phyloP scores from a whole-genome alignment of 2,113 vertebrate genomes.

The Mus musculus region DNA sequence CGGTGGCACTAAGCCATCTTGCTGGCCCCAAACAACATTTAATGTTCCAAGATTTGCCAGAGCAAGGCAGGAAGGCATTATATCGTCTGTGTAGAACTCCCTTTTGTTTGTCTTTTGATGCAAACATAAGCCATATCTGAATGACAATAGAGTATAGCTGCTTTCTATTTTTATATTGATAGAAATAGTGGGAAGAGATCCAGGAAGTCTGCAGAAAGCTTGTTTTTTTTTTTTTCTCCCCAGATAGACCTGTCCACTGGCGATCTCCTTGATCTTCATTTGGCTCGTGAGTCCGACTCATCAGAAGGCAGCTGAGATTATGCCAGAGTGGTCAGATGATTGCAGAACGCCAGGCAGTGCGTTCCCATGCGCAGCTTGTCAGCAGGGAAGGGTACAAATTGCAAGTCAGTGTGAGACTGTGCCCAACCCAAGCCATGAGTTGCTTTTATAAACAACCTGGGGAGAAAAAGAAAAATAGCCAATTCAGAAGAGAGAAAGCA shows the following conservation, averaged over 20 bases:
- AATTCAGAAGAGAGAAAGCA: constrained; percentile 2
- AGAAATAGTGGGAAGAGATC: no score
- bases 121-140: neutral
- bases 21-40: neutral
- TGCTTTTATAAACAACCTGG: constrained; percentile 3
- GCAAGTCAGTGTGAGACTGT: neutral
- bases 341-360: neutral
- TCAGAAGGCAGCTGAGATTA: constrained; percentile 47
- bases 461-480: constrained; percentile 27
- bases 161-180: neutral
- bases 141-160: neutral
- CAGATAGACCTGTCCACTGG: constrained; percentile 37
- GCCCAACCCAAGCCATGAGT: neutral
- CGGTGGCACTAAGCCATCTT: neutral
- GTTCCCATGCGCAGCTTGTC: neutral
- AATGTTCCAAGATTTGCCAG: neutral
- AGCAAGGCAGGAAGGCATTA: neutral
- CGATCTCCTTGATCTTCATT: constrained; percentile 7
- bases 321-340: constrained; percentile 35
- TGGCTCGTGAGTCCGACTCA: constrained; percentile 41
- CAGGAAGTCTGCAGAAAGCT: neutral
- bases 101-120: neutral
- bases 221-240: neutral
- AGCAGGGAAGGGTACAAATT: neutral
- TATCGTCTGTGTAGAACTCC: neutral